Base-by-base conservation (phyloP, 1,140 invertebrate species). In the Microplitis mediator region DNA sequence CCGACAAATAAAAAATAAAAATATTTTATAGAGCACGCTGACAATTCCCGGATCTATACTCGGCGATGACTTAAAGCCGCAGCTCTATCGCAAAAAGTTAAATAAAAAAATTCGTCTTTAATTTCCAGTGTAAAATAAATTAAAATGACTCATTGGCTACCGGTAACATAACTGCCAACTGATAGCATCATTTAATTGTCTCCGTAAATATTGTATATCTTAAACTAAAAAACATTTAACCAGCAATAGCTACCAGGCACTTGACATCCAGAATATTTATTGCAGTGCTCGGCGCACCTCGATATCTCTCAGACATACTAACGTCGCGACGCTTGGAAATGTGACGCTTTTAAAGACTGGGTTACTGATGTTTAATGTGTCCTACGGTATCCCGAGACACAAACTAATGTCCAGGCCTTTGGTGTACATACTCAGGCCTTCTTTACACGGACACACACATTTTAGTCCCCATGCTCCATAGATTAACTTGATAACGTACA, bases 321-420 rank as follows among this genome's bases (percentile, higher is more conserved):
- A 75, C 75, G 79, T 78, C 72, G 64, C 62, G 63, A 69, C 51
- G 61, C 39, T 71, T 73, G 71, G 34, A 71, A 73, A 75, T 71
- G 72, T 71, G 74, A 75, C 74, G 66, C 71, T 75, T 79, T 80
- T 45, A 45, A 45, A 79, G 81, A 54, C 79, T 76, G 77, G 77
- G 81, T 82, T 82, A 82, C 84, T 77, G 77, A 85, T 86, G 82
- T 82, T 86, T 82, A 86, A 86, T 85, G 83, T 77, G 81, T 82
- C 80, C 81, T 79, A 80, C 82, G 82, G 79, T 79, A 82, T 81
- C 72, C 76, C 74, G 71, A 76, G 85, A 87, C 85, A 80, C 81
- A 77, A 82, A 86, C 83, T 85, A 87, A 87, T 87, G 85, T 75
- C 78, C 79, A 75, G 71, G 78, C 76, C 76, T 80, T 75, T 75